Evolutionary conservation across 2,113 vertebrate species (phyloP).

Genomic region (Odontophorus gujanensis): DNA sequence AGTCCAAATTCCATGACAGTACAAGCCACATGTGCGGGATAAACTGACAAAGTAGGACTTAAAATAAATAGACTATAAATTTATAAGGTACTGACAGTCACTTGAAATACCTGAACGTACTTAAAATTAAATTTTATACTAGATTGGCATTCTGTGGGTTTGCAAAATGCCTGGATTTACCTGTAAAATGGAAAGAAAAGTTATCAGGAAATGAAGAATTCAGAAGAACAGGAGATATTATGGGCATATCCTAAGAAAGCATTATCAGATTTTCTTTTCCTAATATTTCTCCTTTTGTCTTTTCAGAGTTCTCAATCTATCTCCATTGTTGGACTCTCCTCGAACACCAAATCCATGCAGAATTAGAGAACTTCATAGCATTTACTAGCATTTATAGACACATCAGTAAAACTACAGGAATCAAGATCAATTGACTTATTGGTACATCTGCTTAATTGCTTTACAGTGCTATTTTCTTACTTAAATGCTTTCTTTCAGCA

Average conservation of each 20-base stretch:
- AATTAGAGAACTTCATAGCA: background rate
- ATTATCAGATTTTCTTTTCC: background rate
- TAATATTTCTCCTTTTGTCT: background rate
- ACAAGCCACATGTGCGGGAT: background rate
- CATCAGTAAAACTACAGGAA: background rate
- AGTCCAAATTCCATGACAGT: background rate
- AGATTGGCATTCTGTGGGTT: background rate
- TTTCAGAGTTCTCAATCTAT: background rate
- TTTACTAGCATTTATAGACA: background rate
- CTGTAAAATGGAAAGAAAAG: background rate
- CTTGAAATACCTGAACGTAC: background rate
- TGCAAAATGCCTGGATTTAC: background rate
- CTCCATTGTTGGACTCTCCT: background rate
- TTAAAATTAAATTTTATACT: background rate
- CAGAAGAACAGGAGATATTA: fast-evolving
- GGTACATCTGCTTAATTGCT: background rate
- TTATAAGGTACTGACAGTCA: background rate
- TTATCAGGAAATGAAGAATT: background rate
- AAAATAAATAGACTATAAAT: background rate
- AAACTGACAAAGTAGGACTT: background rate
- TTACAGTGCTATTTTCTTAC: background rate
- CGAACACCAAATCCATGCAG: background rate
- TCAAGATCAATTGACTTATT: background rate
- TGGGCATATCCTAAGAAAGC: background rate
- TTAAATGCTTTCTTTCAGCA: background rate